Percentiles rank a stretch among this genome's conserved stretches.
phyloP scores from a whole-genome alignment of 2,113 vertebrate genomes.

The Erythrolamprus reginae region DNA sequence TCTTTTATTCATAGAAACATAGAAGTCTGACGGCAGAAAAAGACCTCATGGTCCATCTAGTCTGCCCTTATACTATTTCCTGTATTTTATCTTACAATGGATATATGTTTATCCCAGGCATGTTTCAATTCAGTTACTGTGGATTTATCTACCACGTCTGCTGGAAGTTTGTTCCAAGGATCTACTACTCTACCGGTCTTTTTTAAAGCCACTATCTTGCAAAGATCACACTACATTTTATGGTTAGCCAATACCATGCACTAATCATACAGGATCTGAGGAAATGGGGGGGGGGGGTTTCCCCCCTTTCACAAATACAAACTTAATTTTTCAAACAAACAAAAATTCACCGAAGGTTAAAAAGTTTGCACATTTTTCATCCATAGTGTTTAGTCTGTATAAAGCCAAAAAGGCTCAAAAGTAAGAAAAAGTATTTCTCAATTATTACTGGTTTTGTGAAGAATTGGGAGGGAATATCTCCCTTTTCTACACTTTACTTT shows the following conservation, averaged over 20 bases:
- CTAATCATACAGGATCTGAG: background rate
- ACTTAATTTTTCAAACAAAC: background rate
- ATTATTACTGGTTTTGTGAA: constrained; percentile 33
- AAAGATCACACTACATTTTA: background rate
- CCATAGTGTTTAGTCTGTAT: background rate
- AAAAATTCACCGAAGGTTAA: background rate
- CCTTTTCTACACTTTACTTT: constrained; percentile 35
- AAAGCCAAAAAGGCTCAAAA: background rate
- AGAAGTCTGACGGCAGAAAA: too few species aligned
- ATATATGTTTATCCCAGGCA: too few species aligned
- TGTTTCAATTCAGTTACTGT: too few species aligned
- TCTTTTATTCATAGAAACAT: too few species aligned
- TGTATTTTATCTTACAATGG: too few species aligned
- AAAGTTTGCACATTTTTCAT: background rate
- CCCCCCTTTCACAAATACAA: background rate
- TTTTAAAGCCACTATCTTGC: background rate
- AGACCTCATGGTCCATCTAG: too few species aligned
- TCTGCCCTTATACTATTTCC: too few species aligned
- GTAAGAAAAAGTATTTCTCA: background rate
- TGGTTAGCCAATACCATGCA: background rate
- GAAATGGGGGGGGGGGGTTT: too few species aligned
- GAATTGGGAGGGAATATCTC: background rate
- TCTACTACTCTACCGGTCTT: too few species aligned
- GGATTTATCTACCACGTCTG: too few species aligned
- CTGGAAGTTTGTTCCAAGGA: too few species aligned